Evolutionary conservation across 2,113 vertebrate genomes (phyloP), one percentile per base, ranked within the genome.

Genomic region (Irena cyanogastra): DNA sequence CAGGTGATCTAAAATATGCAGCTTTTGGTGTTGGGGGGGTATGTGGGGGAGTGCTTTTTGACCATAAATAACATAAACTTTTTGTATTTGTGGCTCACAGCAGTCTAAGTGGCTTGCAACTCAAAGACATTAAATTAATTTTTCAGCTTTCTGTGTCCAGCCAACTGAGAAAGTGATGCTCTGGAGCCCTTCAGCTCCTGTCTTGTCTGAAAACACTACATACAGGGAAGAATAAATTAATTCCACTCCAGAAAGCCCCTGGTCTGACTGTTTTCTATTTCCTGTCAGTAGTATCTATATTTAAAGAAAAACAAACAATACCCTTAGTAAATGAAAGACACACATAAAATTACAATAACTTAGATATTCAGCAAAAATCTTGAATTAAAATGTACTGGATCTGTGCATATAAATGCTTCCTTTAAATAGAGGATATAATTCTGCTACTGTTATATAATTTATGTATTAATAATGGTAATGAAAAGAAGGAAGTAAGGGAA

Each of bases 21-120:
- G 13, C 5, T 79, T 63, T 23, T 1, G 4, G 11, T 21, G 6
- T 6, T 6, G n/a, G 21, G 2, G 6, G 7, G 9, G 9, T 11
- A 27, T 12, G 3, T 24, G 8, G 16, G 1, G 18, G 18, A 8
- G 2, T 42, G 57, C 28, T 50, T 81, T 21, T 28, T 65, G 18
- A 76, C 22, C 17, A 33, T 30, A 60, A 82, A 81, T 2, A 11
- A 39, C 16, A 74, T 15, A 44, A 75, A 20, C 1, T 42, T 68
- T 60, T 66, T 75, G 9, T 53, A 63, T 66, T 59, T 92, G 39
- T 89, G 49, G 14, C 35, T 95, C 33, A 52, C 24, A 77, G 41
- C 3, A 6, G 44, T 65, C 26, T 83, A 75, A 61, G 8, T 60
- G 35, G 9, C 5, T 87, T 81, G 22, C 16, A 79, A 39, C 23